Evolutionary conservation across 2,888 invertebrate species (phyloP).

Genomic region (Nephrotoma appendiculata): DNA sequence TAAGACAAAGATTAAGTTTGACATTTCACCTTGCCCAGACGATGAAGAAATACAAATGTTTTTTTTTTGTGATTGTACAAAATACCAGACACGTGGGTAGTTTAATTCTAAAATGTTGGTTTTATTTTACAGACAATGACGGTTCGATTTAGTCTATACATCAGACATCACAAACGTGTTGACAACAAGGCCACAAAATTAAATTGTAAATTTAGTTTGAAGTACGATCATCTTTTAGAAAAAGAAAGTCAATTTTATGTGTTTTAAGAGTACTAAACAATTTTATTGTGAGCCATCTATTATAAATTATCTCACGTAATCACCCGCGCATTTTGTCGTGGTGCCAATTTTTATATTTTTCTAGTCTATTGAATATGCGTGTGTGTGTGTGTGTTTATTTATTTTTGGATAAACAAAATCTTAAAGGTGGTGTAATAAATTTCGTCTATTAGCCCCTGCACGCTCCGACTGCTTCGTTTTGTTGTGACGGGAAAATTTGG

Average conservation of each 20-base stretch:
- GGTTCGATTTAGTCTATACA: too few relatives aligned
- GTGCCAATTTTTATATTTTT: not conserved
- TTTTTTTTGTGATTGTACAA: not conserved
- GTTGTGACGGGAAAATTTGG: not conserved
- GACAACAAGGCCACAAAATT: too few relatives aligned
- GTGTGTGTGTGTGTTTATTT: not conserved
- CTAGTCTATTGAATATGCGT: not conserved
- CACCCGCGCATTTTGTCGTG: not conserved
- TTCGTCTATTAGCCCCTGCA: not conserved
- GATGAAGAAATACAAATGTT: not conserved
- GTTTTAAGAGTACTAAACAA: not conserved
- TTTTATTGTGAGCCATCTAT: not conserved
- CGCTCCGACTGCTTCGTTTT: not conserved
- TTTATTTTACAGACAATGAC: too few relatives aligned
- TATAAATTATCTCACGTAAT: not conserved
- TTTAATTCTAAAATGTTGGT: not conserved
- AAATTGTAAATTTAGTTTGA: not conserved
- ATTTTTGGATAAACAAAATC: not conserved
- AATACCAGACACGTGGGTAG: not conserved
- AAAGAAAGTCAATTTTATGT: not conserved
- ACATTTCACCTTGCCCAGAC: not conserved
- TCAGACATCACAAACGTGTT: too few relatives aligned
- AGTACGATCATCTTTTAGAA: not conserved
- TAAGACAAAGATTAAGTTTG: not conserved
- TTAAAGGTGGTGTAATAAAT: not conserved